Percentiles rank a stretch among this genome's conserved stretches.
Evolutionary conservation across 2,888 invertebrate species (phyloP).

Genomic region (Nezara viridula): DNA sequence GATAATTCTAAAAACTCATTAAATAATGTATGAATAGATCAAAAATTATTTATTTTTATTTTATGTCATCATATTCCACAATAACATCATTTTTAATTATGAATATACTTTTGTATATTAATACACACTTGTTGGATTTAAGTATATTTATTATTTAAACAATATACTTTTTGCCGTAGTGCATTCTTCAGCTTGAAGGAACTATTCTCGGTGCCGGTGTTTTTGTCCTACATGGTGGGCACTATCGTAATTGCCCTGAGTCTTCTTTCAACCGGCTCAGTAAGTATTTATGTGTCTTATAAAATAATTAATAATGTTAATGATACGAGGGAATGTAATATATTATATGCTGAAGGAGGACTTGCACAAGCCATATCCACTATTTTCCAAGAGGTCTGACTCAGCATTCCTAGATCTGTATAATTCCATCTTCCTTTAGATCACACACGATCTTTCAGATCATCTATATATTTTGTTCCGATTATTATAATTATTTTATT

Average conservation of each 20-base stretch:
- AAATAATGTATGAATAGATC: not conserved
- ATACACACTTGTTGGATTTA: not conserved
- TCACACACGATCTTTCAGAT: too few relatives aligned
- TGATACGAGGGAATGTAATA: not conserved
- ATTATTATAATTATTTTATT: too few relatives aligned
- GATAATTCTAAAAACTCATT: not conserved
- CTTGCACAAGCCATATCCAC: too few relatives aligned
- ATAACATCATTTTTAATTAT: too few relatives aligned
- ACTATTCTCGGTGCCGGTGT: not conserved
- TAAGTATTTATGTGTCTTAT: not conserved
- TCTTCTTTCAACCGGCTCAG: not conserved
- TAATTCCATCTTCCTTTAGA: too few relatives aligned
- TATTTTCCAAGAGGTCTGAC: too few relatives aligned
- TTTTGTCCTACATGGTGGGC: slow-evolving; percentile 25
- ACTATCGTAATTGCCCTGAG: not conserved
- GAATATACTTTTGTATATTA: too few relatives aligned
- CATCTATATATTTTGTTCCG: too few relatives aligned
- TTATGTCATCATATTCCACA: too few relatives aligned
- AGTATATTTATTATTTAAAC: not conserved
- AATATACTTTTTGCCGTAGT: not conserved
- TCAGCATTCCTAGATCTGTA: too few relatives aligned
- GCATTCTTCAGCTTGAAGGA: not conserved
- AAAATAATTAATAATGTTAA: not conserved
- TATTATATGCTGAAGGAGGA: too few relatives aligned
- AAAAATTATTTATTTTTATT: too few relatives aligned